Base-by-base conservation (phyloP, 2,888 invertebrate species). In the Ophraella communa region DNA sequence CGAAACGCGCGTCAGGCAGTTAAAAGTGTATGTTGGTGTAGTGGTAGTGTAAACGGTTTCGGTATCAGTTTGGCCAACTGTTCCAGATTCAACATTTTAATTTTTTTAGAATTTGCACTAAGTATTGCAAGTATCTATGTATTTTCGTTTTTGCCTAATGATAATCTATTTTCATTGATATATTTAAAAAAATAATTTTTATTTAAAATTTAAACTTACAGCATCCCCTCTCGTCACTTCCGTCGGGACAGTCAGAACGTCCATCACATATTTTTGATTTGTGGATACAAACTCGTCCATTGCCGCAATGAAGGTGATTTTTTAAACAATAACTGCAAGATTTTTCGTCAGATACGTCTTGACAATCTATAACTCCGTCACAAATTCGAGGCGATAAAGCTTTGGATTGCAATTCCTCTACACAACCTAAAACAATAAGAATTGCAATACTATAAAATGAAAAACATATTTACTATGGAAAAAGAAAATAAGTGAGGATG, bases 361-460 rank as follows among this genome's bases (percentile, higher is more conserved):
- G 88, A 80, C 95, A 95, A 81, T 95, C 95, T 11, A 93, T 89
- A 30, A 91, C 86, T 14, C 95, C 95, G 80, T 95, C 95, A 77
- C 95, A 95, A 33, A 94, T 85, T 52, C 94, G 86, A 1, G 91
- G 87, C 0, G 91, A 91, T 66, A 92, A 82, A 0, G 93, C 93
- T 71, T 89, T 87, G 24, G 87, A 86, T 73, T 92, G 91, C 59
- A 95, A 84, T 56, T 90, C 88, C 52, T 87, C 87, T 1, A 89
- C 89, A 77, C 95, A 95, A 66, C 90, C 92, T 91, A 77, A 10
- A 53, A 59, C 14, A 39, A 18, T 39, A 39, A 11, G n/a, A 1
- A 8, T 33, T 33, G n/a, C 3, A 11, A 11, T 11, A 11, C 5
- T 1, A 14, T 20, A 14, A 33, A 4, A 11, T 17, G 7, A 4